Base-by-base conservation (phyloP, 2,888 invertebrate species). In the Philonicus albiceps region DNA sequence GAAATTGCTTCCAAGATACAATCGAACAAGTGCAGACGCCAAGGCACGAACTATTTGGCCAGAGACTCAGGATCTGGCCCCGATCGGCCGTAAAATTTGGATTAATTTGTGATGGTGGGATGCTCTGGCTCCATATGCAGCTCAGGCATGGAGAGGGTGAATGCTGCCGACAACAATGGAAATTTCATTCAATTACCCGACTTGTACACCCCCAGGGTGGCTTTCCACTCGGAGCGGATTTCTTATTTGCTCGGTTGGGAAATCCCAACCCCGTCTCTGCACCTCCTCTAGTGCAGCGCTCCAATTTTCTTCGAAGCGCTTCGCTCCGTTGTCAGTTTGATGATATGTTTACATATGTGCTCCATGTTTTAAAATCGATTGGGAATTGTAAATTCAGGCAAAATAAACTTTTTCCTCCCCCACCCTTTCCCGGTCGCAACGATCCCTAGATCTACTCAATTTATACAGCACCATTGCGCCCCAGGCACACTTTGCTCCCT, bases 271-370 rank as follows among this genome's bases (percentile, higher is more conserved):
- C 78, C 11, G 31, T 31, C n/a, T n/a, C n/a, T n/a, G n/a, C n/a
- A n/a, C n/a, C n/a, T n/a, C n/a, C n/a, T n/a, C 13, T 22, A 53
- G 30, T 80, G 74, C 85, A 73, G 72, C 37, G 81, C 85, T 87
- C 80, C 85, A 87, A 87, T 43, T 87, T 87, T 80, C 87, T 87
- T 87, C 27, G 85, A 43, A 78, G 64, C 85, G 2, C 64, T 85
- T 72, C 78, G 85, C 5, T n/a, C 55, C 43, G 7, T 85, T 80
- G 49, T 80, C 72, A 72, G 80, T 55, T 86, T 64, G 73, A 85
- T 87, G 85, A 80, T 85, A 87, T 87, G 78, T 78, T 78, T 78
- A 49, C 78, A 78, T 64, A 64, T 78, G 78, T 78, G 78, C 78
- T 49, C 30, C 49, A 78, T 78, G 78, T 78, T 78, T 49, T 78